Percentiles rank a stretch among this genome's conserved stretches.
phyloP scores from a whole-genome alignment of 2,888 invertebrate species.

The Hypselothyrea guttata region DNA sequence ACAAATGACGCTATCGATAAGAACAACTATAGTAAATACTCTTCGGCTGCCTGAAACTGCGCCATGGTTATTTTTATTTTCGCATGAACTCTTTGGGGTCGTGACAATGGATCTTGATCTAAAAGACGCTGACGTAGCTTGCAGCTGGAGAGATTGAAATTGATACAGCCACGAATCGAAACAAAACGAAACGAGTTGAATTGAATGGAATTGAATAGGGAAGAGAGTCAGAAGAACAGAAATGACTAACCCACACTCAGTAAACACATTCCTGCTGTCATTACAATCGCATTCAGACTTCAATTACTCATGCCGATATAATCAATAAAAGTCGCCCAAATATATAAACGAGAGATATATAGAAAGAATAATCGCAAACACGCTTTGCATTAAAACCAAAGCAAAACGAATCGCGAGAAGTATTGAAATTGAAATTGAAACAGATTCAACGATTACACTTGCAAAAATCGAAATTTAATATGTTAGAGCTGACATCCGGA shows the following conservation, averaged over 20 bases:
- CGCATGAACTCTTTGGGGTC: slow-evolving; percentile 60
- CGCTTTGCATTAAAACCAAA: slow-evolving; percentile 51
- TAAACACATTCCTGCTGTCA: slow-evolving; percentile 59
- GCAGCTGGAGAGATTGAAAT: slow-evolving; percentile 27
- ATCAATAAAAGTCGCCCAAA: slow-evolving; percentile 59
- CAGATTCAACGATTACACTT: slow-evolving; percentile 59
- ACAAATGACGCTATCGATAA: slow-evolving; percentile 12
- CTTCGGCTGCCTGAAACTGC: no score
- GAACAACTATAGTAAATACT: no score
- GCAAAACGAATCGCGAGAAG: slow-evolving; percentile 45
- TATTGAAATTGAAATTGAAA: slow-evolving; percentile 45
- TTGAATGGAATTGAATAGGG: slow-evolving; percentile 1
- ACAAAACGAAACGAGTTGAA: slow-evolving; percentile 6
- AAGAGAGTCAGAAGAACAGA: slow-evolving; percentile 2
- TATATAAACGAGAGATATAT: slow-evolving; percentile 15
- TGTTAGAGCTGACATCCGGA: slow-evolving; percentile 58
- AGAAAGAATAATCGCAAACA: slow-evolving; percentile 25
- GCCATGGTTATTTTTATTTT: no score
- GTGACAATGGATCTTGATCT: slow-evolving; percentile 67
- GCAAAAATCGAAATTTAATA: slow-evolving; percentile 57
- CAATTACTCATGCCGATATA: slow-evolving; percentile 60
- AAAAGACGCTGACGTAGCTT: slow-evolving; percentile 7
- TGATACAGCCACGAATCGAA: slow-evolving; percentile 18
- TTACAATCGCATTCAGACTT: slow-evolving; percentile 57
- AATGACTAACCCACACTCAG: slow-evolving; percentile 47